Base-by-base conservation (phyloP, 2,113 vertebrate species). In the Pteruthius melanotis region DNA sequence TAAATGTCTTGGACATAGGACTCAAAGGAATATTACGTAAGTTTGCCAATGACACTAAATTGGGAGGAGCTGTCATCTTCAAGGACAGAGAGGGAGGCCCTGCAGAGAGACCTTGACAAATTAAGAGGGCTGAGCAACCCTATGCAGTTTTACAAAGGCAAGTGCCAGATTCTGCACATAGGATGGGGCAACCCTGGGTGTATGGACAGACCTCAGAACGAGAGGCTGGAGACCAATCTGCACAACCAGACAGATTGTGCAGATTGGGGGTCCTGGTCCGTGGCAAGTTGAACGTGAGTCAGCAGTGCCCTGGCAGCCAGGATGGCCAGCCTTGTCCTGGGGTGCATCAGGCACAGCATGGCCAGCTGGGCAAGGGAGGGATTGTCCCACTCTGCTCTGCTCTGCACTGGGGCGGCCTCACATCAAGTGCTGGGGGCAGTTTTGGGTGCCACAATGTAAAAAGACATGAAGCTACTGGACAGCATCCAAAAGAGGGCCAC, bases 251-350 rank as follows among this genome's bases (percentile, higher is more conserved):
- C n/a, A n/a, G n/a, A n/a, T n/a, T n/a, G n/a, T n/a, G n/a, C n/a
- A n/a, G n/a, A n/a, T n/a, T 35, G 8, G 7, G 30, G 2, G 5
- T 26, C n/a, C 49, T 40, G 24, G 7, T 4, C 0, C 0, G 4
- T 2, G 13, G 24, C 17, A 21, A 40, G 24, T 1, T 54, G 56
- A 30, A 40, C 10, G 2, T 11, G 20, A 79, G 13, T 0, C 24
- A 79, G n/a, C 49, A 61, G 65, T n/a, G n/a, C 24, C n/a, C 24
- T 21, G 10, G n/a, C 40, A 79, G 24, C 30, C 65, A 35, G 30
- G 13, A 70, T 6, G 16, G 40, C 13, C 40, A 63, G 0, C 11
- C 4, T 0, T 56, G 20, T 21, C 40, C 49, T 17, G 16, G 24
- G 11, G 4, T 0, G 10, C 20, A 40, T 8, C 20, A 78, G 28